Base-by-base conservation (phyloP, 2,888 invertebrate species). In the Pseudanteris insignis region DNA sequence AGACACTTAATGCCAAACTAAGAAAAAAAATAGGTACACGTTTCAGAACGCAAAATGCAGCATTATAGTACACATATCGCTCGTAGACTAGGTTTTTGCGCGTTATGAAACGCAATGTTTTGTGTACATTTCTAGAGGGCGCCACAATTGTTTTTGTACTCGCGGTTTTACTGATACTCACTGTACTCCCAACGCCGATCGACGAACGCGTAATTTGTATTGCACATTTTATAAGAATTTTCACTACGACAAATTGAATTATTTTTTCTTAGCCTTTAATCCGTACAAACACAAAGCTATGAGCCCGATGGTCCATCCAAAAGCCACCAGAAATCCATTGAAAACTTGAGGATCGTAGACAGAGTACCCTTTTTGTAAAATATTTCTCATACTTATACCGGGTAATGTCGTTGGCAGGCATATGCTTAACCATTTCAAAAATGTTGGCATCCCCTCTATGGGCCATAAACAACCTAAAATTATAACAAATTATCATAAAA, bases 371-470 rank as follows among this genome's bases (percentile, higher is more conserved):
- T 90, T 89, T 58, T 88, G 88, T 70, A 92, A 83, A 46, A 94
- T 84, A 67, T 87, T 88, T 59, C 94, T 82, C 43, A 94, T 83
- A 0, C 93, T 88, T 60, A 87, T 86, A 0, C 90, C 86, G 0
- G 93, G 89, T 43, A 91, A 81, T 0, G 94, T 95, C 74, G 92
- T 89, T 0, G 95, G 95, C 2, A 92, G 81, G 1, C 82, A 75
- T 37, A 87, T 81, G 2, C 91, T 88, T 28, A 91, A 48, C 67
- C 86, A 84, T 41, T 84, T 83, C 0, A 90, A 78, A 0, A 81
- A 72, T 10, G 77, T 72, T 0, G 89, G 86, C 88, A 90, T 88
- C 3, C 86, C 88, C 77, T 89, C 87, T 7, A 87, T 70, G 0
- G 89, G 89, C 89, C 89, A 89, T 29, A 89, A 80, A 47, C 87